Conservation (phyloP, 2,797 vertebrate genomes). For the Sebastes miniatus region DNA sequence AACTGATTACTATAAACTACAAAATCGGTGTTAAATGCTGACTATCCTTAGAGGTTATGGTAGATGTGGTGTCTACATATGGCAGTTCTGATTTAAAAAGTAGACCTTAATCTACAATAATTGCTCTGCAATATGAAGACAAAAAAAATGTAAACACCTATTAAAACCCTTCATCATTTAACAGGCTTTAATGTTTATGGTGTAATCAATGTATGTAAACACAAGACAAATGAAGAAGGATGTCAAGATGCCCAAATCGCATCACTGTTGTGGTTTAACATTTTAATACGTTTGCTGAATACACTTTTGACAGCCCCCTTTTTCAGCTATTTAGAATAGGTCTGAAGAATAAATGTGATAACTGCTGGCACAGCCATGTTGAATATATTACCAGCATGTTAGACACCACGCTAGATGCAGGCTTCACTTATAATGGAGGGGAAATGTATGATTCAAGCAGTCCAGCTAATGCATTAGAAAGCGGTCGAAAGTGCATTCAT, state of each 20-base stretch:
- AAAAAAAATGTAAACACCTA: neutral
- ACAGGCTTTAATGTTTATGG: neutral
- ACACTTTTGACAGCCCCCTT: neutral
- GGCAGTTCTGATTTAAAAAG: neutral
- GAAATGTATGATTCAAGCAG: conserved; percentile 26
- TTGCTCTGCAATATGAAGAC: neutral
- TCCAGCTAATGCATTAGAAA: conserved; percentile 40
- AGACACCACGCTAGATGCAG: neutral
- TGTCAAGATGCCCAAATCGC: neutral
- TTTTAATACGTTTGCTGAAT: conserved; percentile 4
- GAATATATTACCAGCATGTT: conserved; percentile 16
- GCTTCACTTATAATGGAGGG: conserved; percentile 28
- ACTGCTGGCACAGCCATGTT: neutral
- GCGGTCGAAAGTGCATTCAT: conserved; percentile 22
- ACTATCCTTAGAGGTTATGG: neutral
- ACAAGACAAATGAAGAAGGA: conserved; percentile 2
- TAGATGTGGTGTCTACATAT: neutral
- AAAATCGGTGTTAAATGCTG: neutral
- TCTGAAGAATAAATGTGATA: neutral
- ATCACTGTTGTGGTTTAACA: neutral
- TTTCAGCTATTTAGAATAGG: conserved; percentile 6
- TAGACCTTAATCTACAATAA: neutral
- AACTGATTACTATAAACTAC: neutral
- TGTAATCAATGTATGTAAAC: neutral
- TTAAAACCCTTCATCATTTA: neutral